Base-by-base conservation (phyloP, 2,113 vertebrate species). In the Neofelis nebulosa region DNA sequence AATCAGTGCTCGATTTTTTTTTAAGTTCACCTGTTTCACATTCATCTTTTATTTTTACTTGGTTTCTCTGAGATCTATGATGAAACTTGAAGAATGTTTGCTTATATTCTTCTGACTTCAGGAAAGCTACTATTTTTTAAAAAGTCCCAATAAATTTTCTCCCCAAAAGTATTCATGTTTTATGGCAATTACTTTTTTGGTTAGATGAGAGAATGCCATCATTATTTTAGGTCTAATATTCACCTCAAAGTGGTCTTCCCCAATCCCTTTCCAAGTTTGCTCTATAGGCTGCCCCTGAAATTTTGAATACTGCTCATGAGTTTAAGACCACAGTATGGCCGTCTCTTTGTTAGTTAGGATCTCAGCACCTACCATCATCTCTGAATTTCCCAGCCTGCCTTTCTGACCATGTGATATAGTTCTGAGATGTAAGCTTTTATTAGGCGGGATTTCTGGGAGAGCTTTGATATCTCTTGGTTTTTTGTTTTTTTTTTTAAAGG, bases 51-150 rank as follows among this genome's bases (percentile, higher is more conserved):
- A 79, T 48, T 69, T 84, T 83, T 65, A 45, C 6, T 80, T 91
- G 27, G 50, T 65, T 48, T 31, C 31, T 41, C 52, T 45, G 7
- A 19, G 27, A 87, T 79, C 45, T 79, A 38, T 71, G 23, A 66
- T 93, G 21, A 68, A 91, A 94, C 23, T 52, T 80, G 41, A 45
- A 93, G 50, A 91, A 91, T 50, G 19, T 50, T 91, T 95, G 16
- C 15, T 45, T 91, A 65, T 12, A 2, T 73, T 86, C 25, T 36
- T 93, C 88, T 31, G 68, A 65, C 80, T 87, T 96, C 31, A 63
- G 96, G 73, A 69, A 87, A 66, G 2, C 14, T 79, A 4, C 13
- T 80, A 45, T 68, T 48, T 73, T 38, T 71, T 12, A 23, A 73
- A 45, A 78, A 91, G 1, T 57, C 12, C 25, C n/a, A 55, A 50